Conservation (phyloP, 2,797 vertebrate species). For the Selene dorsalis region DNA sequence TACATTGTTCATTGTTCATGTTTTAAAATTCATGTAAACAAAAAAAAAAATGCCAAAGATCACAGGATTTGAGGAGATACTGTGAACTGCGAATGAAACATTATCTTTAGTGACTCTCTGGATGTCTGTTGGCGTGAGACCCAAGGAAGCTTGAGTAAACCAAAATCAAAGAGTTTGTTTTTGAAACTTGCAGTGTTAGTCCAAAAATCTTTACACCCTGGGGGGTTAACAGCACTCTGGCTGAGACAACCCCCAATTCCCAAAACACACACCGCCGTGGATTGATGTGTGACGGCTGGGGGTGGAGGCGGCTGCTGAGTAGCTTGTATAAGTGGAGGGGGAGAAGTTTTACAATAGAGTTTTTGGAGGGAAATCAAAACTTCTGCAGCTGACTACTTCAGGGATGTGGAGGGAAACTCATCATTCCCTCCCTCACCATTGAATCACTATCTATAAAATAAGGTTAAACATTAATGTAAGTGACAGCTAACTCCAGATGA, state of each 20-base stretch:
- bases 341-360: conserved; percentile 69
- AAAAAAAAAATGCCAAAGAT: neutral
- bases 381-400: conserved; percentile 32
- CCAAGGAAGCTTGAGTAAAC: conserved; percentile 30
- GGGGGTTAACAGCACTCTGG: conserved; percentile 70
- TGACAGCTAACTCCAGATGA: conserved; percentile 26
- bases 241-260: conserved; percentile 57
- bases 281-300: conserved; percentile 74
- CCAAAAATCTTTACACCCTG: conserved; percentile 60
- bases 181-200: conserved; percentile 53
- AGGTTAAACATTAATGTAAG: conserved; percentile 17
- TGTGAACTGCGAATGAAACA: neutral
- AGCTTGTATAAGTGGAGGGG: conserved; percentile 56
- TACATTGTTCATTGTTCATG: neutral
- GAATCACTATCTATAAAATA: neutral
- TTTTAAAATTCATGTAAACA: conserved; percentile 1
- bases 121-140: neutral
- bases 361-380: conserved; percentile 84
- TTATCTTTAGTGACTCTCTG: neutral
- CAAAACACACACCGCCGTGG: conserved; percentile 45
- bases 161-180: conserved; percentile 64
- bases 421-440: neutral
- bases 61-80: neutral
- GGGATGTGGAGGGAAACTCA: conserved; percentile 38
- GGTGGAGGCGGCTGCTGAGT: conserved; percentile 62